Percentiles rank a stretch among this genome's conserved stretches.
Evolutionary conservation across 2,113 vertebrate species (phyloP).

Genomic region (Tursiops truncatus): DNA sequence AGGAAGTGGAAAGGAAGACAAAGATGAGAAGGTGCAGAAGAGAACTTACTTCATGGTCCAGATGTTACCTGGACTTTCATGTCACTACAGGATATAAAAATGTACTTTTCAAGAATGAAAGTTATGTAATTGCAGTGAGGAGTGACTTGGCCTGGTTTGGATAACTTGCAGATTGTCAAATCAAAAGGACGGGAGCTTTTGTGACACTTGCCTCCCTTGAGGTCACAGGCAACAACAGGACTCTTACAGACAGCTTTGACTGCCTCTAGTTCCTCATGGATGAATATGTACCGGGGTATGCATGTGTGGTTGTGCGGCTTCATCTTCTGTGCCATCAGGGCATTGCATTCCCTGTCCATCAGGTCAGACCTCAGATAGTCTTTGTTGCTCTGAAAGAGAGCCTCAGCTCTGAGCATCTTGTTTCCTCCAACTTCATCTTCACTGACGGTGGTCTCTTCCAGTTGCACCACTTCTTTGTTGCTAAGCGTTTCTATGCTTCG

Average conservation of each 20-base stretch:
- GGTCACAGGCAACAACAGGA: slow-evolving; percentile 50
- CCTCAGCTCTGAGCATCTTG: background rate
- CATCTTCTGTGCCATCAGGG: slow-evolving; percentile 62
- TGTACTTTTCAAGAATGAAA: slow-evolving; percentile 58
- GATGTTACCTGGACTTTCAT: background rate
- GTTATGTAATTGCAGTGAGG: slow-evolving; percentile 68
- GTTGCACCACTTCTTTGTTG: background rate
- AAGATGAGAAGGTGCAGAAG: background rate
- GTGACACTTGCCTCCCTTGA: slow-evolving; percentile 67
- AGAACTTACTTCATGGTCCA: background rate
- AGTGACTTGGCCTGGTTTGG: slow-evolving; percentile 52
- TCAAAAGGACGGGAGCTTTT: slow-evolving; percentile 67
- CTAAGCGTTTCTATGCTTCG: background rate
- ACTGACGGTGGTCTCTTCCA: background rate
- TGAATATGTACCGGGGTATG: slow-evolving; percentile 53
- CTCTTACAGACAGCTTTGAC: slow-evolving; percentile 56
- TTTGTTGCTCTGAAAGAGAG: background rate
- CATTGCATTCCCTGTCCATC: slow-evolving; percentile 55
- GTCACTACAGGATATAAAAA: slow-evolving; percentile 57
- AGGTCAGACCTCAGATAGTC: slow-evolving; percentile 6
- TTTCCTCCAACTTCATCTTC: slow-evolving; percentile 51
- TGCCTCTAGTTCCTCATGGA: background rate
- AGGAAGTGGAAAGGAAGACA: background rate
- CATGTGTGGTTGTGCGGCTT: slow-evolving; percentile 29
- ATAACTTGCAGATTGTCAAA: slow-evolving; percentile 67